Evolutionary conservation across 2,888 invertebrate species (phyloP), one percentile per base, ranked within the genome.

Genomic region (Limnephilus marmoratus): DNA sequence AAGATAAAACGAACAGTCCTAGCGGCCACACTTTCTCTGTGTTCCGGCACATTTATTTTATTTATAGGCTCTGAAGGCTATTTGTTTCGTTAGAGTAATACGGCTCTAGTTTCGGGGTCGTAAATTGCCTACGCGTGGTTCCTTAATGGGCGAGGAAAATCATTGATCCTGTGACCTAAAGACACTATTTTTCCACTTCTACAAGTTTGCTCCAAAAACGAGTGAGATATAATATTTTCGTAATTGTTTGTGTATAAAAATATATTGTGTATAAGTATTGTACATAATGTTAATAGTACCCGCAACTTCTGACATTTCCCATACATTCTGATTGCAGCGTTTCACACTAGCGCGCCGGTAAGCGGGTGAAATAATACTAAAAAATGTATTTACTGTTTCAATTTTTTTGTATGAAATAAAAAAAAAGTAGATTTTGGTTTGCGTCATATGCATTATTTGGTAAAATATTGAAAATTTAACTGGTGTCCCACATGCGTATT

Each of bases 1-100:
- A 18, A 24, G 53, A 68, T 68, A 68, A 87, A 68, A 87, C 24
- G 7, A 87, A 68, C 13, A 87, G 87, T 87, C 53, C 68, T 18
- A 15, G 87, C 49, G 53, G 31, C 87, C 87, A 68, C 68, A 87
- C 87, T 87, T 68, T 53, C 53, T 86, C 41, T 86, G 18, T 87
- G 87, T 87, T 87, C 87, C 68, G 87, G 87, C 87, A 87, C 87
- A 87, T 87, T 87, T 13, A 87, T 87, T 68, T 87, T 87, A 87
- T 87, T 87, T 87, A 87, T 87, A 53, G 87, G 87, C 31, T 53
- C 34, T n/a, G 31, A 68, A 53, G 87, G 87, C 87, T 87, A 87
- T 87, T 87, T 68, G 68, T 87, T 87, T 87, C 53, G 29, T 53
- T 29, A n/a, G 68, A 87, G 87, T 87, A 87, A 87, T 87, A 87